Conservation (phyloP, 2,113 vertebrate genomes). For the Stegastes partitus region DNA sequence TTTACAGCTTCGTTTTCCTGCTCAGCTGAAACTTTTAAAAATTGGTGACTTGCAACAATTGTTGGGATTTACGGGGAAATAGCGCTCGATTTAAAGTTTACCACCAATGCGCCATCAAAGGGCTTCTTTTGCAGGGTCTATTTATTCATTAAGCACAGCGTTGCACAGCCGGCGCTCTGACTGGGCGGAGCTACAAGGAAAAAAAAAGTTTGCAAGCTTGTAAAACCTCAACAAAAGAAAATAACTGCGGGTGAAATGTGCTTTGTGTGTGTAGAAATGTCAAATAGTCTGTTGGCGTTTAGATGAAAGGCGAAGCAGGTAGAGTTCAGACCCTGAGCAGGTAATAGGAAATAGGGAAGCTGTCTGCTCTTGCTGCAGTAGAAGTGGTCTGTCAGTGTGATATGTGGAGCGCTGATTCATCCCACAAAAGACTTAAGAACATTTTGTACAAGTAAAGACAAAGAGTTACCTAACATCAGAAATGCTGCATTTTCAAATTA, state of each 20-base stretch:
- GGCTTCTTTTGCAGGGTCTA: slow-evolving; percentile 17
- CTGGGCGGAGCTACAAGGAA: neutral
- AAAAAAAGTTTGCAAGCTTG: slow-evolving; percentile 8
- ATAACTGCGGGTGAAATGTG: slow-evolving; percentile 30
- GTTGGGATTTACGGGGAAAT: neutral
- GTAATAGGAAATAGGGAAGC: slow-evolving; percentile 51
- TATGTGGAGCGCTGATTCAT: slow-evolving; percentile 39
- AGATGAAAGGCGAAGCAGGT: slow-evolving; percentile 59
- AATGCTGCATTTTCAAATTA: neutral
- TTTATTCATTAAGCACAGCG: slow-evolving; percentile 18
- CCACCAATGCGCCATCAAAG: slow-evolving; percentile 27
- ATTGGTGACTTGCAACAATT: neutral
- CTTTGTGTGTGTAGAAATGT: slow-evolving; percentile 31
- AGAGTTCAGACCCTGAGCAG: slow-evolving; percentile 24
- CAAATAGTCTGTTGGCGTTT: slow-evolving; percentile 24
- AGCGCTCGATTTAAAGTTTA: slow-evolving; percentile 2
- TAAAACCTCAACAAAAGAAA: slow-evolving; percentile 55
- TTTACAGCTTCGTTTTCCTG: slow-evolving; percentile 6
- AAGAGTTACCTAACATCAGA: neutral
- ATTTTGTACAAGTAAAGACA: slow-evolving; percentile 44
- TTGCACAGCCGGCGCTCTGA: slow-evolving; percentile 25
- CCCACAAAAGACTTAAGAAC: slow-evolving; percentile 39
- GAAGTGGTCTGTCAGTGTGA: slow-evolving; percentile 54
- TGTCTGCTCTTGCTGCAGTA: slow-evolving; percentile 63
- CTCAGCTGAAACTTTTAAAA: neutral